Conservation (phyloP, 2,888 invertebrate genomes). For the Phrixothrix hirtus region DNA sequence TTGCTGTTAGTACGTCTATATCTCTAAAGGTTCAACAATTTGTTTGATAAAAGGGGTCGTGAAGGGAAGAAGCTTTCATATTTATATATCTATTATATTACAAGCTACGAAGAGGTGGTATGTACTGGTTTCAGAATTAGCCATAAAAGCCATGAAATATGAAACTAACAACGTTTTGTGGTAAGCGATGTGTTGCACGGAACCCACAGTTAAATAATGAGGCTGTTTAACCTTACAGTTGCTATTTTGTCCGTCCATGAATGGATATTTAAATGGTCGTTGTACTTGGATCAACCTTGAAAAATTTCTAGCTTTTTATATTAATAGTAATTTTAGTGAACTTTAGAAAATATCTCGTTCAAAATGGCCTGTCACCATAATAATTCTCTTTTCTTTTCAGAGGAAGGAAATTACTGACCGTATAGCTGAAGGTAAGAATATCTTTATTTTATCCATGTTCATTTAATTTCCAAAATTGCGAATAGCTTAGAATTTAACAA, state of each 20-base stretch:
- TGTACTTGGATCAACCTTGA: conserved; percentile 29
- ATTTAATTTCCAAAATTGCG: no score
- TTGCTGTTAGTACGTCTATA: no score
- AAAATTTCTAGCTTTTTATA: no score
- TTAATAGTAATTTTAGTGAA: no score
- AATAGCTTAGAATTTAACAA: no score
- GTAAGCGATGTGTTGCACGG: conserved; percentile 32
- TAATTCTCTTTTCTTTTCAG: no score
- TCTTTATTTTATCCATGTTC: no score
- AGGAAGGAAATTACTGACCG: no score
- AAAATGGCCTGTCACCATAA: no score
- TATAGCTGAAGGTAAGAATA: no score
- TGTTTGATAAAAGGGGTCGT: conserved; percentile 8
- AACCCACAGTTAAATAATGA: conserved; percentile 32
- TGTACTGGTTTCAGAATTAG: conserved; percentile 31
- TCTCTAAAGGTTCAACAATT: conserved; percentile 5
- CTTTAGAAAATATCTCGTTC: no score
- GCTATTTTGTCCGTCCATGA: conserved; percentile 27
- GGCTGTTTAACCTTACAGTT: conserved; percentile 32
- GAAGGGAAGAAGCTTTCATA: conserved; percentile 17
- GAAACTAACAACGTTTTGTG: conserved; percentile 33
- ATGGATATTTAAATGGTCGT: conserved; percentile 32
- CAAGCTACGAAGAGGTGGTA: conserved; percentile 27
- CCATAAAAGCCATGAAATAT: conserved; percentile 33
- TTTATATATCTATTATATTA: conserved; percentile 28